phyloP scores from a whole-genome alignment of 1,140 invertebrate genomes.

The Pectinophora gossypiella region DNA sequence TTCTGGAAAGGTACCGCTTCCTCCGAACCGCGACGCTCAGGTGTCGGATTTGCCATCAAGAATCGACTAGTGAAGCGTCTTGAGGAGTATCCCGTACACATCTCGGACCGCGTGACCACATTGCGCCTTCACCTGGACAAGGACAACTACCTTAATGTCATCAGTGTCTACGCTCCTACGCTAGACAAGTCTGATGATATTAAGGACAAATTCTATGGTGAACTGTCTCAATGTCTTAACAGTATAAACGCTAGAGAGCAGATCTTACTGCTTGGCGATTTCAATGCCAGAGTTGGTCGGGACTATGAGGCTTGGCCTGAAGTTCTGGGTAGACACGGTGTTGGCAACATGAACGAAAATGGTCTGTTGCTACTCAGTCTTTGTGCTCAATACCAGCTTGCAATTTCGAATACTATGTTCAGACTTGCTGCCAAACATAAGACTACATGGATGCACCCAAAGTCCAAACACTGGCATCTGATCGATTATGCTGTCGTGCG shows the following conservation, averaged over 20 bases:
- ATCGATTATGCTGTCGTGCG: constrained; percentile 27
- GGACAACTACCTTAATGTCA: constrained; percentile 7
- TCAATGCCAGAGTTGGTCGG: constrained; percentile 21
- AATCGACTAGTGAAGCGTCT: constrained; percentile 1
- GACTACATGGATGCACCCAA: constrained; percentile 26
- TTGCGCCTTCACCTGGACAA: not conserved
- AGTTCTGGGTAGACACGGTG: constrained; percentile 26
- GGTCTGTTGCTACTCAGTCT: constrained; percentile 21
- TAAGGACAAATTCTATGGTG: constrained; percentile 10
- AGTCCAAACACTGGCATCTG: constrained; percentile 26
- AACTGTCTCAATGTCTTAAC: not conserved
- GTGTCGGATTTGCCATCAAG: constrained; percentile 4
- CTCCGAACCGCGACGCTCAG: constrained; percentile 5
- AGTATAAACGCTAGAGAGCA: constrained; percentile 11
- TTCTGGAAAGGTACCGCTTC: constrained; percentile 9
- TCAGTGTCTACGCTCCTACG: constrained; percentile 11
- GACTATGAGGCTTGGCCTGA: constrained; percentile 23
- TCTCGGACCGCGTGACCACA: constrained; percentile 2
- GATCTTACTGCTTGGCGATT: constrained; percentile 25
- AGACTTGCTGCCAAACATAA: constrained; percentile 26
- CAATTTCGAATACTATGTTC: constrained; percentile 30
- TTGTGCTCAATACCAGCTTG: constrained; percentile 23
- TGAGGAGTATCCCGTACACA: constrained; percentile 1
- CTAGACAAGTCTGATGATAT: constrained; percentile 8
- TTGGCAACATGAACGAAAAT: constrained; percentile 30